Evolutionary conservation across 2,888 invertebrate species (phyloP).

Genomic region (Hipparchia semele): DNA sequence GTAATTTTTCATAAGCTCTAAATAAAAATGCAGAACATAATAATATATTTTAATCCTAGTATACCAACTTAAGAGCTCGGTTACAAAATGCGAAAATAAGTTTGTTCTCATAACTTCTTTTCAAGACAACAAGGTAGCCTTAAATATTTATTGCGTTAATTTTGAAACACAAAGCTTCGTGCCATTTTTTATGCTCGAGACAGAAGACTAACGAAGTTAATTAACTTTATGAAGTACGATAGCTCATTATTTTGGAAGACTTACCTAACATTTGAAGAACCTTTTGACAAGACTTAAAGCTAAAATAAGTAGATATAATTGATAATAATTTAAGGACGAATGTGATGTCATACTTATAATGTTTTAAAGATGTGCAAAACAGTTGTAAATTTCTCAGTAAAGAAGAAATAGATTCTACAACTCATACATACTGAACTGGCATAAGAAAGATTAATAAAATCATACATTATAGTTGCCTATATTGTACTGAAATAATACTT

Average conservation of each 20-base stretch:
- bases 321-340: too few species aligned
- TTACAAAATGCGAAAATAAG: conserved; percentile 7
- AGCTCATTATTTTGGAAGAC: background rate
- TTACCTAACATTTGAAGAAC: background rate
- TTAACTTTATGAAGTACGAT: background rate
- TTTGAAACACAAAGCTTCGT: conserved; percentile 1
- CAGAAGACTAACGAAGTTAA: background rate
- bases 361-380: too few species aligned
- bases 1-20: conserved; percentile 13
- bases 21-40: conserved; percentile 3
- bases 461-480: too few species aligned
- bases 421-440: too few species aligned
- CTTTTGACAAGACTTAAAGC: background rate
- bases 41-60: conserved; percentile 9
- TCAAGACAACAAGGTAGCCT: conserved; percentile 9
- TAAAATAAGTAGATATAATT: background rate
- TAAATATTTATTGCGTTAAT: conserved; percentile 13
- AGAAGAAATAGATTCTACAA: too few species aligned
- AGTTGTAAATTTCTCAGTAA: too few species aligned
- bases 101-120: background rate
- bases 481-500: background rate
- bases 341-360: too few species aligned
- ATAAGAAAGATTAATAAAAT: too few species aligned
- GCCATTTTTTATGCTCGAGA: background rate
- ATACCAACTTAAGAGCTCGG: background rate